Evolutionary conservation across 2,113 vertebrate genomes (phyloP), one percentile per base, ranked within the genome.

Genomic region (Spea multiplicata): DNA sequence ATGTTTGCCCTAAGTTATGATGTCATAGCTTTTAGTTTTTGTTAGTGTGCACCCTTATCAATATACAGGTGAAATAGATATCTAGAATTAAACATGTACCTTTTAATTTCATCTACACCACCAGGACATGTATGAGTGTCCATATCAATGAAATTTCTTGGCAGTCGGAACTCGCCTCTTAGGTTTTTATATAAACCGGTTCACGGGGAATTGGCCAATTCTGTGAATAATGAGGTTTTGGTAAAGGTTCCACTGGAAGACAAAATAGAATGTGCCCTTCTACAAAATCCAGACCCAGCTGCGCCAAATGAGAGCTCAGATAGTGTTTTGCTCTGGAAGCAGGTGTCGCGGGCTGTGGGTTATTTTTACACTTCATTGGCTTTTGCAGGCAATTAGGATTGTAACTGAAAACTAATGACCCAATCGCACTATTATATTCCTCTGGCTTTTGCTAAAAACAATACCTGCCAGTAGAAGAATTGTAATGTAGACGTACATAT

Each of bases 341-440:
- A 93, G 90, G 91, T 92, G 91, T 85, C 71, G 66, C 76, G 83
- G 83, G 85, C 89, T 86, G 78, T 4, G 0, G 87, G 88, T 87
- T 88, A 83, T 87, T 90, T 91, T 89, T 92, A 85, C 83, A 85
- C 88, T 90, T 87, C 89, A 90, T 88, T 91, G 90, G 85, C 84
- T 47, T 44, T 83, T 82, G 71, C 16, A 82, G 84, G 86, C 65
- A 82, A 88, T 84, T 84, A 83, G 82, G 80, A 81, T 78, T 81
- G 84, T 91, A 90, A 87, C 85, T 89, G 86, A 90, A 87, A 90
- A 78, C 86, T 91, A 92, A 90, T 72, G 86, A 91, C 87, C 88
- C 88, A 77, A 82, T 48, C 61, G 74, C 75, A 79, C 8, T 84
- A 81, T 85, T 88, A 86, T 71, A 79, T 80, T 87, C 67, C 53